Conservation (phyloP, 1,140 invertebrate genomes). For the Drosophila arawakana region DNA sequence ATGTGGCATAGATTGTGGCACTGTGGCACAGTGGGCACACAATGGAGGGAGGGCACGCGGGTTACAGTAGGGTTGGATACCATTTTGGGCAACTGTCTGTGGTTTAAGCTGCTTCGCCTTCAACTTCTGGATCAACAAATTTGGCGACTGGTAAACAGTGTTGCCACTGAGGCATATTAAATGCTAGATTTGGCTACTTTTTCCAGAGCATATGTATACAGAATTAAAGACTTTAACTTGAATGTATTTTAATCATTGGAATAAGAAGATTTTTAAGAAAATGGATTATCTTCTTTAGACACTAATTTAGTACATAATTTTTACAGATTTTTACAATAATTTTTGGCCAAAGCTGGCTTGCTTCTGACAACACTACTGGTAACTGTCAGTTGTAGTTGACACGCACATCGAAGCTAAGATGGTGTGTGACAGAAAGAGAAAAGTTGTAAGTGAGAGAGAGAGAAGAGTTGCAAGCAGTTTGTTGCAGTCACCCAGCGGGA, state of each 20-base stretch:
- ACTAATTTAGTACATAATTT: too few species aligned
- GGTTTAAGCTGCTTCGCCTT: conserved; percentile 22
- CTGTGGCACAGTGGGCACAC: background rate
- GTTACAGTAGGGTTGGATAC: background rate
- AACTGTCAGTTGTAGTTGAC: conserved; percentile 43
- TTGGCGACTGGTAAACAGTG: conserved; percentile 14
- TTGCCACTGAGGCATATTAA: too few species aligned
- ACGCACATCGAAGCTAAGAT: conserved; percentile 20
- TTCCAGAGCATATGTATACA: too few species aligned
- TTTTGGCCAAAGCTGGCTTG: too few species aligned
- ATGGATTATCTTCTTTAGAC: too few species aligned
- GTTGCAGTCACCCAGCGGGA: conserved; percentile 2
- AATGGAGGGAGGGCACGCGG: background rate
- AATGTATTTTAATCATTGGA: too few species aligned
- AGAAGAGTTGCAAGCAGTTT: background rate
- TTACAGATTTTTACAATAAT: too few species aligned
- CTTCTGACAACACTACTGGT: conserved; percentile 1
- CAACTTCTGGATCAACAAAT: conserved; percentile 12
- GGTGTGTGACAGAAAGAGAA: too few species aligned
- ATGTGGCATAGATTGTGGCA: conserved; percentile 52
- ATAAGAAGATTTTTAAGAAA: too few species aligned
- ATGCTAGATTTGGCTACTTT: too few species aligned
- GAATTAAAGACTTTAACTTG: too few species aligned
- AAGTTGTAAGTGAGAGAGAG: too few species aligned
- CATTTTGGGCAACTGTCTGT: conserved; percentile 13